phyloP scores from a whole-genome alignment of 2,797 vertebrate genomes.

The Synaphobranchus kaupii region DNA sequence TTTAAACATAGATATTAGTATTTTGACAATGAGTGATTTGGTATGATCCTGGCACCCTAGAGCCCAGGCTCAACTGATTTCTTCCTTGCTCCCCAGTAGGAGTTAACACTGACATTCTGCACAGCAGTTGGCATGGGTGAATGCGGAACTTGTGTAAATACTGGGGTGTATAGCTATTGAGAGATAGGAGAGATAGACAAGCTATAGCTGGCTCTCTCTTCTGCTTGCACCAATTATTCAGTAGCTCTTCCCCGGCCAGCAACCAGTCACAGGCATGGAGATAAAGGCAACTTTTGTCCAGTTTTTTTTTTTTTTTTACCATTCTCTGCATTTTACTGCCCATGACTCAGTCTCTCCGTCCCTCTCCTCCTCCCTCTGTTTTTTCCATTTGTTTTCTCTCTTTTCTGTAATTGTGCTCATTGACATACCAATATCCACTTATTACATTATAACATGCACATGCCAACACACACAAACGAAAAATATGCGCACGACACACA shows the following conservation, averaged over 20 bases:
- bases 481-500: slow-evolving; percentile 12
- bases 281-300: slow-evolving; percentile 31
- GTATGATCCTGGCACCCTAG: not conserved
- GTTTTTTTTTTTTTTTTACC: not conserved
- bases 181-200: not conserved
- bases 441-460: not conserved
- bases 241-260: slow-evolving; percentile 55
- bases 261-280: slow-evolving; percentile 44
- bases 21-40: not conserved
- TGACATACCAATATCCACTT: not conserved
- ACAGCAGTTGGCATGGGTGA: not conserved
- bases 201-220: slow-evolving; percentile 9
- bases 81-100: not conserved
- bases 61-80: not conserved
- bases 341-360: slow-evolving; percentile 28
- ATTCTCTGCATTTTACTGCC: slow-evolving; percentile 24
- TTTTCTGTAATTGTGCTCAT: not conserved
- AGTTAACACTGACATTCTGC: not conserved
- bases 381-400: not conserved
- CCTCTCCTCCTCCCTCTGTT: not conserved
- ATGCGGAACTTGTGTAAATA: slow-evolving; percentile 1
- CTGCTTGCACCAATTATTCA: slow-evolving; percentile 36
- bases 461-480: slow-evolving; percentile 22
- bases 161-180: slow-evolving; percentile 12
- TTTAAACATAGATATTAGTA: no score